Base-by-base conservation (phyloP, 2,797 vertebrate species). In the Sebastes nivosus region DNA sequence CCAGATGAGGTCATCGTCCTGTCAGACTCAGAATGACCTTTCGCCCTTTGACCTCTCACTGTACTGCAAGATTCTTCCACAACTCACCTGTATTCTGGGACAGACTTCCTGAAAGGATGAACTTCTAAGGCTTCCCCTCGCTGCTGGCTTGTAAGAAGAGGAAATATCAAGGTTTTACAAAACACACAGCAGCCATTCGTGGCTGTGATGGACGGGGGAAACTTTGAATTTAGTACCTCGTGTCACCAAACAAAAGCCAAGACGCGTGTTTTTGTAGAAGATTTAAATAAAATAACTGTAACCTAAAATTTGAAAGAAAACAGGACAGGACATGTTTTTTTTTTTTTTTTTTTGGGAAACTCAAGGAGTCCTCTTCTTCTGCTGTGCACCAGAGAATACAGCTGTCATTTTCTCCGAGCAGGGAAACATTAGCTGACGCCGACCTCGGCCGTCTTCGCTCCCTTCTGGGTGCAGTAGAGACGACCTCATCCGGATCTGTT, bases 1-100 rank as follows among this genome's bases (percentile, higher is more conserved):
- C 97, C 97, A 0, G 96, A 97, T 5, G 97, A 97, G 91, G 95
- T 98, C 91, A 98, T 98, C 60, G 88, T 97, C 66, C 96, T 98
- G n/a, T 98, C 97, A 0, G 97, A 98, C 91, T 97, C 97, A 0
- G 97, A 98, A 1, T 97, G 95, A 96, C 78, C 77, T 67, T 63
- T 75, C 12, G 36, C 32, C 64, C 67, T 58, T 38, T 60, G 9
- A 66, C 27, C 34, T 34, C 12, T 42, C 29, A 2, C 20, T n/a
- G 34, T 4, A n/a, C 55, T 3, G 8, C 29, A 52, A 20, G 25
- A 25, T 13, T 58, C 50, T 66, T 67, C 60, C 59, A 54, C 64
- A 11, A 30, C n/a, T 65, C 67, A 4, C 30, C n/a, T 29, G 16
- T 12, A 4, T 32, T 16, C 6, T 54, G 50, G 25, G 11, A 12